Evolutionary conservation across 2,797 vertebrate species (phyloP).

Genomic region (Sebastolobus altivelis): DNA sequence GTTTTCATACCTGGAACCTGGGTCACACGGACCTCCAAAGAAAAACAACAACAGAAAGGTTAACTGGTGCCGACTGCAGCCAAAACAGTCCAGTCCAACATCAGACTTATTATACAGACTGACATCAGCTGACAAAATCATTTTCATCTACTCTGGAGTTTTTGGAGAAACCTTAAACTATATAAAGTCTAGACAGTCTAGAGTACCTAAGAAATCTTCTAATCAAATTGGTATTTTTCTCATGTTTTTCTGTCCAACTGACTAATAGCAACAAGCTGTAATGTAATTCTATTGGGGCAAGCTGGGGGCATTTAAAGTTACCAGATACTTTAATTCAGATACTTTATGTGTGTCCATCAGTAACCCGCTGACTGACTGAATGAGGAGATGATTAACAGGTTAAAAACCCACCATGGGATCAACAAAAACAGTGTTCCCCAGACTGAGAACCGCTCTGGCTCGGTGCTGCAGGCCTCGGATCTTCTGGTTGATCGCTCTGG

Average conservation of each 20-base stretch:
- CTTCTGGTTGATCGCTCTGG: constrained; percentile 86
- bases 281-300: too few species aligned
- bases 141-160: not conserved
- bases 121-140: not conserved
- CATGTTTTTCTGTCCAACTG: too few species aligned
- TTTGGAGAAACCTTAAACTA: not conserved
- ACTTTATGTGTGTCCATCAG: not conserved
- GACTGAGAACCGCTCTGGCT: constrained; percentile 86
- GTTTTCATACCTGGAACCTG: constrained; percentile 78
- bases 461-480: constrained; percentile 89
- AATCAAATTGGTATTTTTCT: not conserved
- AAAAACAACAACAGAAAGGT: not conserved
- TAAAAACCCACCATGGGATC: constrained; percentile 90
- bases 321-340: not conserved
- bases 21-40: constrained; percentile 75
- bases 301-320: too few species aligned
- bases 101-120: not conserved
- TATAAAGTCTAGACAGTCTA: not conserved
- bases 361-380: not conserved
- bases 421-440: constrained; percentile 91
- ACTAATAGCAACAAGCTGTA: too few species aligned
- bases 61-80: not conserved
- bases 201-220: not conserved
- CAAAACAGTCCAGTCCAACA: not conserved
- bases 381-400: accelerated